Conservation (phyloP, 2,888 invertebrate species). For the Electrophaes corylata region DNA sequence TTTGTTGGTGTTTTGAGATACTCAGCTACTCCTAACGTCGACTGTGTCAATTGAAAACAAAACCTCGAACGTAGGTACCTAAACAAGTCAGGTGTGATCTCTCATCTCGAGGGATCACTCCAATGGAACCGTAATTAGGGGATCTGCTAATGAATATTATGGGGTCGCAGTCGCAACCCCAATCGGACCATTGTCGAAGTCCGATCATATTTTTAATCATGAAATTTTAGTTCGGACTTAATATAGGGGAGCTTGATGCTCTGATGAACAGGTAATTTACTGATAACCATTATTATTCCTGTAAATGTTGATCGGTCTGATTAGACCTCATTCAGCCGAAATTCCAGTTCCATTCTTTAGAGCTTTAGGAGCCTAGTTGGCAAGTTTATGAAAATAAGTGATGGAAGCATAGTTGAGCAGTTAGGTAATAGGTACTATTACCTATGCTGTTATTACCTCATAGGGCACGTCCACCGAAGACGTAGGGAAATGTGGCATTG, state of each 20-base stretch:
- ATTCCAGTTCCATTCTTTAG: no score
- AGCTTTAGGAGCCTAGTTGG: no score
- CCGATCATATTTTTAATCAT: slow-evolving; percentile 65
- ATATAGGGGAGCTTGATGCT: slow-evolving; percentile 18
- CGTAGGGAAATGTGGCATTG: no score
- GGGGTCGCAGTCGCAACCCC: slow-evolving; percentile 70
- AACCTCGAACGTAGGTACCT: slow-evolving; percentile 57
- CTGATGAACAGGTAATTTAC: slow-evolving; percentile 14
- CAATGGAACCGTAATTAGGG: slow-evolving; percentile 74
- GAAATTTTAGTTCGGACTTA: slow-evolving; percentile 16
- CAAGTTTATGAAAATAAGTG: no score
- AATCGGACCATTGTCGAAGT: slow-evolving; percentile 64
- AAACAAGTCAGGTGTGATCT: slow-evolving; percentile 74
- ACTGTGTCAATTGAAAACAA: slow-evolving; percentile 60
- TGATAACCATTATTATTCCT: slow-evolving; percentile 1
- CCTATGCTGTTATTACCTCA: no score
- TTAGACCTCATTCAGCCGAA: no score
- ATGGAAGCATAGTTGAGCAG: no score
- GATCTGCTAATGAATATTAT: slow-evolving; percentile 77
- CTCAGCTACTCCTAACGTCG: background rate
- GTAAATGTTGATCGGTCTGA: no score
- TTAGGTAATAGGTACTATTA: no score
- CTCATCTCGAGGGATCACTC: slow-evolving; percentile 57
- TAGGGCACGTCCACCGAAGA: no score
- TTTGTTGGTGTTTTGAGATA: background rate